Evolutionary conservation across 2,888 invertebrate species (phyloP).

Genomic region (Andricus quercusramuli): DNA sequence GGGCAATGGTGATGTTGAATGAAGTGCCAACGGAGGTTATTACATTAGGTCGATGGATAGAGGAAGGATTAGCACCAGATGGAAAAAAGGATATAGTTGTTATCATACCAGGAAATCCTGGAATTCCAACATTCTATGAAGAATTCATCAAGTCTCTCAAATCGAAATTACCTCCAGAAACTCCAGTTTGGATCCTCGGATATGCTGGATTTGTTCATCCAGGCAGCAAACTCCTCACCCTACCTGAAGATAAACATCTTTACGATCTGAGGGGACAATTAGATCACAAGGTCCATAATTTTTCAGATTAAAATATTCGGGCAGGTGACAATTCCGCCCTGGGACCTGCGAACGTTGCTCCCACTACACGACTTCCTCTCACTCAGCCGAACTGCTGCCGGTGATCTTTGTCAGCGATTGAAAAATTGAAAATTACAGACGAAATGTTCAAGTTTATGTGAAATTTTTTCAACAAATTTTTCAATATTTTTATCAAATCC

Average conservation of each 20-base stretch:
- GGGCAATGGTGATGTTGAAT: slow-evolving; percentile 81
- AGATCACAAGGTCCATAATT: slow-evolving; percentile 84
- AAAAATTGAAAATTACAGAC: too few relatives aligned
- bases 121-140: slow-evolving; percentile 89
- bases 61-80: slow-evolving; percentile 81
- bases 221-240: background rate
- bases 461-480: too few relatives aligned
- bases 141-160: slow-evolving; percentile 86
- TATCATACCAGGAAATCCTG: slow-evolving; percentile 93
- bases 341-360: too few relatives aligned
- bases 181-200: slow-evolving; percentile 90
- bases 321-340: too few relatives aligned
- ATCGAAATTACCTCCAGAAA: slow-evolving; percentile 80
- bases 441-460: too few relatives aligned
- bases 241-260: slow-evolving; percentile 79
- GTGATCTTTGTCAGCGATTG: too few relatives aligned
- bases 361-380: too few relatives aligned
- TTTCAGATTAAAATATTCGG: background rate
- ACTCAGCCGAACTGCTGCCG: too few relatives aligned
- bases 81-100: slow-evolving; percentile 84
- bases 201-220: slow-evolving; percentile 91
- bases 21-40: slow-evolving; percentile 86
- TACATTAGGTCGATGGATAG: slow-evolving; percentile 86
- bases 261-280: slow-evolving; percentile 90
- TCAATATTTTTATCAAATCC: too few relatives aligned